Base-by-base conservation (phyloP, 2,113 vertebrate species). In the Sander lucioperca region DNA sequence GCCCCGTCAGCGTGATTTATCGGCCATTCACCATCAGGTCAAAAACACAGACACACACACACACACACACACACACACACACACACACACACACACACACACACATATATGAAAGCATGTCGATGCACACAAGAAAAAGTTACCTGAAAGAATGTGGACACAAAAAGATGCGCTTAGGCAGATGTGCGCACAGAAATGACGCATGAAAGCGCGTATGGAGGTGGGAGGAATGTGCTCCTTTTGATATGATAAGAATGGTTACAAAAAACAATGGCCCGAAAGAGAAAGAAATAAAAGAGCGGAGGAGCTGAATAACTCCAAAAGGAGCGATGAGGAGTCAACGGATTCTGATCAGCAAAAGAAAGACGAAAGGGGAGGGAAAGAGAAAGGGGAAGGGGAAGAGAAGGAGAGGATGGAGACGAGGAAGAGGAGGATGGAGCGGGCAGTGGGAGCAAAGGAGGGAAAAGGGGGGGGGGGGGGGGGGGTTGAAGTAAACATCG, bases 1-100 rank as follows among this genome's bases (percentile, higher is more conserved):
- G 82, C 77, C 85, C 94, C 93, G 90, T 95, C 95, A 95, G 91
- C 88, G 87, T 96, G 95, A 96, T 96, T 96, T 95, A 96, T 96
- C 95, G 94, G 78, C 86, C 90, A 88, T 92, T 93, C 89, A 92
- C 69, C 78, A 47, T 11, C 82, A 23, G 76, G 84, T 86, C 86
- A 75, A 71, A 68, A 50, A 71, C 87, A 69, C 14, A 74, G 36
- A 63, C 27, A 39, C 59, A 61, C 54, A 54, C 23, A 68, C 16
- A 39, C 27, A 67, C 65, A 50, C 45, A 58, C 12, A 33, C 18
- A 5, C 56, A 61, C 53, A 71, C 11, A 62, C 8, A 72, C 45
- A 64, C 51, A 39, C 39, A 10, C 39, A 36, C 6, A 39, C 1
- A 39, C 8, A 39, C 7, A 39, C 7, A 33, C 1, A 67, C 54